Evolutionary conservation across 2,888 invertebrate species (phyloP).

Genomic region (Metacarcinus magister): DNA sequence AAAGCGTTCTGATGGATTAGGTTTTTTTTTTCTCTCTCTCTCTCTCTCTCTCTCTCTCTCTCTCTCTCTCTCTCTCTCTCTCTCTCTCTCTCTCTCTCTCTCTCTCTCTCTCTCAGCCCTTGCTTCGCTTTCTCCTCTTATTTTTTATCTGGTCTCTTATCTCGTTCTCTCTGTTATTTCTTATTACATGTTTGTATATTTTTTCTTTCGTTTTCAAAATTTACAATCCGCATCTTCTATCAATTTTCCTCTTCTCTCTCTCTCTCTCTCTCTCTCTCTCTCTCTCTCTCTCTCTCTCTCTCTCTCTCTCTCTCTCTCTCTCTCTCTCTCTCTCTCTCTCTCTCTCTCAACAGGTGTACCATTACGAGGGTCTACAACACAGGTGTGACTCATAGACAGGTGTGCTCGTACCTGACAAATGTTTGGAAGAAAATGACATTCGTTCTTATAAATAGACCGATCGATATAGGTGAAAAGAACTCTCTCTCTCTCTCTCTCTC

Average conservation of each 20-base stretch:
- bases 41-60: neutral
- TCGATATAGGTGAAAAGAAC: neutral
- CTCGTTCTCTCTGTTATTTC: too few species aligned
- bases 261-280: neutral
- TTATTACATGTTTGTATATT: too few species aligned
- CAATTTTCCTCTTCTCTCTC: neutral
- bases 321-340: neutral
- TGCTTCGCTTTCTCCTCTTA: too few species aligned
- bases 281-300: neutral
- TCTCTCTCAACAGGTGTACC: too few species aligned
- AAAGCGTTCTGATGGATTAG: too few species aligned
- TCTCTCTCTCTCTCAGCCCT: too few species aligned
- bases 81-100: too few species aligned
- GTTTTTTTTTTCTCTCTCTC: neutral
- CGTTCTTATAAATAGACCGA: neutral
- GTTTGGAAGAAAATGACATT: neutral
- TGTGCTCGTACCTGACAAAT: neutral
- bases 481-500: neutral
- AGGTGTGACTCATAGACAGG: neutral
- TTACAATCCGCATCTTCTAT: neutral
- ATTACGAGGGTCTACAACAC: too few species aligned
- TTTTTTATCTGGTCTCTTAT: too few species aligned
- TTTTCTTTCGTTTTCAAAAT: neutral
- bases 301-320: neutral
- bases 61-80: too few species aligned